Evolutionary conservation across 2,797 vertebrate species (phyloP).

Genomic region (Propithecus perrieri): DNA sequence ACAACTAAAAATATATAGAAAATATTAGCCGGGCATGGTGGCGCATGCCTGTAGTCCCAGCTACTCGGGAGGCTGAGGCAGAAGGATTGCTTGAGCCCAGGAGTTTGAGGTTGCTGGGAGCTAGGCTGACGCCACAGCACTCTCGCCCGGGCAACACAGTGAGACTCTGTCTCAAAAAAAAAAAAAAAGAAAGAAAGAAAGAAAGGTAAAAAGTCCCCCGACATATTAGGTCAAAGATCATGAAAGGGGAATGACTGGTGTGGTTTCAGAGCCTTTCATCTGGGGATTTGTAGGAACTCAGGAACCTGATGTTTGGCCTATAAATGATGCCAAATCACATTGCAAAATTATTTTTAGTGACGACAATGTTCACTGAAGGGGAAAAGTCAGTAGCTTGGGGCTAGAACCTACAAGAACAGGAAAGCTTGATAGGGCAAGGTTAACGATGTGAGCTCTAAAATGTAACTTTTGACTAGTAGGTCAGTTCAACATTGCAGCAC

Average conservation of each 20-base stretch:
- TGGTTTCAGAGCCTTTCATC: background rate
- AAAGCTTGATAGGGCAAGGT: background rate
- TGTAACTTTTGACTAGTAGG: background rate
- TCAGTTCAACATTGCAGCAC: background rate
- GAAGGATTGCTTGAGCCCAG: too few relatives aligned
- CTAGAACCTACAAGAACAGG: background rate
- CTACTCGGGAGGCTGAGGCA: too few relatives aligned
- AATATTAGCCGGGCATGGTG: too few relatives aligned
- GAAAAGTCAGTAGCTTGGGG: background rate
- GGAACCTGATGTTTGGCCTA: background rate
- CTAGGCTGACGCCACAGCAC: too few relatives aligned
- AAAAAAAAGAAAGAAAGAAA: too few relatives aligned
- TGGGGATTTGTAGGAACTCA: background rate
- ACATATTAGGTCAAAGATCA: slow-evolving; percentile 23
- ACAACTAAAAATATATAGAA: too few relatives aligned
- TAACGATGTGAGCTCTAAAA: background rate
- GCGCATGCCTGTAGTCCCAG: too few relatives aligned
- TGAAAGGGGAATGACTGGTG: background rate
- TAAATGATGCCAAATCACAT: slow-evolving; percentile 5
- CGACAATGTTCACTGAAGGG: background rate
- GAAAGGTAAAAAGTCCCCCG: slow-evolving; percentile 29
- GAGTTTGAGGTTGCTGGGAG: too few relatives aligned
- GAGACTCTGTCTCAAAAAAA: too few relatives aligned
- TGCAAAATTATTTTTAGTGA: slow-evolving; percentile 47
- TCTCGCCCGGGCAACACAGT: too few relatives aligned